phyloP scores from a whole-genome alignment of 2,888 invertebrate species.

The Caenorhabditis macrosperma region DNA sequence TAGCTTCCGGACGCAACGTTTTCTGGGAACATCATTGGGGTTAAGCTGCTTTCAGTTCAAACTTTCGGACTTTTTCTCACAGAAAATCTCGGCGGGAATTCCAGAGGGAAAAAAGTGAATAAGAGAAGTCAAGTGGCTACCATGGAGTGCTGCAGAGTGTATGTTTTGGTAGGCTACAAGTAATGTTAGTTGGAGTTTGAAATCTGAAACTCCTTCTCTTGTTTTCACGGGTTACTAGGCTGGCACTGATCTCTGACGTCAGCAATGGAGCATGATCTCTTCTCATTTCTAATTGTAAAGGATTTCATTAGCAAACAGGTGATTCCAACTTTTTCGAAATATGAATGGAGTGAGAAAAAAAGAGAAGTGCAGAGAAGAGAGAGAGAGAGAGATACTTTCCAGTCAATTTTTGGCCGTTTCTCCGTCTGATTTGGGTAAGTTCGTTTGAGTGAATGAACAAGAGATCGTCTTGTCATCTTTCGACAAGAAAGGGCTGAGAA shows the following conservation, averaged over 20 bases:
- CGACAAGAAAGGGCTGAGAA: conserved; percentile 15
- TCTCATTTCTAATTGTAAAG: no score
- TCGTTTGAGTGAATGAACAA: conserved; percentile 32
- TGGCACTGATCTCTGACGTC: not conserved
- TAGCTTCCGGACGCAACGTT: not conserved
- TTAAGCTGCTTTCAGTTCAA: not conserved
- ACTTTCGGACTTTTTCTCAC: no score
- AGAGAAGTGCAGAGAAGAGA: no score
- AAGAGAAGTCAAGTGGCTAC: conserved; percentile 19
- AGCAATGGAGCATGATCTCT: not conserved
- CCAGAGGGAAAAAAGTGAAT: not conserved
- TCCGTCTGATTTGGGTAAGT: conserved; percentile 4
- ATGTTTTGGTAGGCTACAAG: no score
- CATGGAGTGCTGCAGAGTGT: no score
- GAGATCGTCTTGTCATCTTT: conserved; percentile 18
- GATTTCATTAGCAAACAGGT: no score
- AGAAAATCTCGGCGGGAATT: not conserved
- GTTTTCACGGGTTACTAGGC: not conserved
- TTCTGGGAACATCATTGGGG: not conserved
- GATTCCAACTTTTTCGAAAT: not conserved
- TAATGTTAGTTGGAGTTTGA: not conserved
- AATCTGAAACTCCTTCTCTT: not conserved
- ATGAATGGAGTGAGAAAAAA: no score
- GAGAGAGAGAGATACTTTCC: no score
- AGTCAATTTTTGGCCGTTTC: not conserved